phyloP scores from a whole-genome alignment of 2,113 vertebrate species.

The Ivindomyrus marchei region DNA sequence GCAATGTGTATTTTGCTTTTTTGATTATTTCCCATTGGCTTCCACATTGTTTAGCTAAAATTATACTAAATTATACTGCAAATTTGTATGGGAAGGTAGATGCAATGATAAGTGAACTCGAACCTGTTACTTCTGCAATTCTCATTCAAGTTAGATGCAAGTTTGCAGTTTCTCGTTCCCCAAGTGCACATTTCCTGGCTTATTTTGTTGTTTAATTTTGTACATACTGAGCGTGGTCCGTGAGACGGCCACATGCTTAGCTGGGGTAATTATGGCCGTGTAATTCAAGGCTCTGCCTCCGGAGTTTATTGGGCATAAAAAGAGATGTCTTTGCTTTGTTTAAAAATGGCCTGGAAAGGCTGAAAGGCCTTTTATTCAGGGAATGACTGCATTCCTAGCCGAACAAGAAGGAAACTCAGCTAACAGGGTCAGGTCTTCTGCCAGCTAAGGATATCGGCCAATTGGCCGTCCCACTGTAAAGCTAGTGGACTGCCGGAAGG shows the following conservation, averaged over 20 bases:
- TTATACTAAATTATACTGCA: background rate
- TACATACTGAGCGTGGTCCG: background rate
- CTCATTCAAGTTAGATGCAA: background rate
- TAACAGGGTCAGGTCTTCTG: background rate
- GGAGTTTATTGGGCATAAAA: background rate
- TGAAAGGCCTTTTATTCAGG: background rate
- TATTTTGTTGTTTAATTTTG: background rate
- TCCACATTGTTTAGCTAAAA: background rate
- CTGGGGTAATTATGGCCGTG: background rate
- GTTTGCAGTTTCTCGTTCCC: background rate
- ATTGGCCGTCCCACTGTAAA: background rate
- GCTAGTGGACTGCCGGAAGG: background rate
- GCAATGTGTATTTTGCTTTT: background rate
- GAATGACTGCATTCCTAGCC: background rate
- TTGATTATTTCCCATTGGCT: background rate
- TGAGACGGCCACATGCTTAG: background rate
- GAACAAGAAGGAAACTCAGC: background rate
- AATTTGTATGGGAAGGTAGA: background rate
- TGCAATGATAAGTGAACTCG: background rate
- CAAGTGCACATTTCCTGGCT: background rate
- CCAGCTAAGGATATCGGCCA: background rate
- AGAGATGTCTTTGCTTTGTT: background rate
- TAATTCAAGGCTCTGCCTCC: background rate
- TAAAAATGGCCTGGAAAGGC: background rate
- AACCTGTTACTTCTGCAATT: background rate